Evolutionary conservation across 2,888 invertebrate genomes (phyloP).

Genomic region (Zygogramma bicolorata): DNA sequence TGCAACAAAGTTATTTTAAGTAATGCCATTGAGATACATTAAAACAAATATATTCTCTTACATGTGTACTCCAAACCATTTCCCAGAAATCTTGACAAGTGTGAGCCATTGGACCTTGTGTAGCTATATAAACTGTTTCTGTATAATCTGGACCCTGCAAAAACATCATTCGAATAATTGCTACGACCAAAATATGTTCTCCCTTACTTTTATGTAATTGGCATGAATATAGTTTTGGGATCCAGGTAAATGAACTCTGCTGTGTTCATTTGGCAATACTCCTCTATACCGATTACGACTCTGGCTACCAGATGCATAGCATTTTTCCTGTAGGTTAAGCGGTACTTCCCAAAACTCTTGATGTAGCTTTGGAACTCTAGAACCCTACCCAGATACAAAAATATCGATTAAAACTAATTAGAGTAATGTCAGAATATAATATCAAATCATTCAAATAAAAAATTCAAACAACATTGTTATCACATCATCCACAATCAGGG

Average conservation of each 20-base stretch:
- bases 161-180: constrained; percentile 6
- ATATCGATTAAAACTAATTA: background rate
- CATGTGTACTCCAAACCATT: constrained; percentile 75
- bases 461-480: background rate
- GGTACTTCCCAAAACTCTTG: constrained; percentile 97
- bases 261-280: constrained; percentile 90
- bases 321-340: constrained; percentile 90
- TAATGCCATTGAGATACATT: too few relatives aligned
- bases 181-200: background rate
- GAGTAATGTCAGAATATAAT: background rate
- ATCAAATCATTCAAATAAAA: background rate
- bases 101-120: constrained; percentile 91
- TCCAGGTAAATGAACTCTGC: constrained; percentile 79
- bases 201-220: constrained; percentile 86
- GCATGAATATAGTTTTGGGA: constrained; percentile 91
- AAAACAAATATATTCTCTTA: constrained; percentile 43
- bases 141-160: constrained; percentile 89
- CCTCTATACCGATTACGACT: constrained; percentile 91
- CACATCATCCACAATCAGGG: too few relatives aligned
- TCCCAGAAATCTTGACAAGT: constrained; percentile 93
- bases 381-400: constrained; percentile 66
- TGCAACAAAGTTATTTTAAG: constrained; percentile 53
- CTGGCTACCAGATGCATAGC: constrained; percentile 89
- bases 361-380: constrained; percentile 76
- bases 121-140: constrained; percentile 88